phyloP scores from a whole-genome alignment of 2,113 vertebrate genomes.

The Tringa solitaria region DNA sequence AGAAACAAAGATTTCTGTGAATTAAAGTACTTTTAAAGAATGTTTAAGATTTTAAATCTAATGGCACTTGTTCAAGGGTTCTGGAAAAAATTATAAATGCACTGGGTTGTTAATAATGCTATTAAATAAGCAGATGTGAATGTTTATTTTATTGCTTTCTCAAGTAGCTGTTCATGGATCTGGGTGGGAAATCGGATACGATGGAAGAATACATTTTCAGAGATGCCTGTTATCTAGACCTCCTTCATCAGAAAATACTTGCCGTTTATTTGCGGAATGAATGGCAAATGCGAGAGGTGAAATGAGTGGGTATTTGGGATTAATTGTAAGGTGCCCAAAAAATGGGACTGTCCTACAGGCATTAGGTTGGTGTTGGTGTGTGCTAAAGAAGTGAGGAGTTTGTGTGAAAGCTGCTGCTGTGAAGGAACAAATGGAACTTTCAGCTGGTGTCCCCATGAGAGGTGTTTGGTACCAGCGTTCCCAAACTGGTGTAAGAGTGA shows the following conservation, averaged over 20 bases:
- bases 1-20: slow-evolving; percentile 75
- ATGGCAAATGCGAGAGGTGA: not conserved
- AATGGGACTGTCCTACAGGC: rapidly evolving
- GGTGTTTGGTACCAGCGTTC: not conserved
- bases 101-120: slow-evolving; percentile 41
- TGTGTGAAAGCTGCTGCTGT: not conserved
- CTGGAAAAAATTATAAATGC: slow-evolving; percentile 31
- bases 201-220: not conserved
- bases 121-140: slow-evolving; percentile 55
- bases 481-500: rapidly evolving
- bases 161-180: slow-evolving; percentile 3
- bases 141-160: slow-evolving; percentile 43
- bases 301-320: not conserved
- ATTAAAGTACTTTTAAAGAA: slow-evolving; percentile 81
- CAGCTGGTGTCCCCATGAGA: rapidly evolving
- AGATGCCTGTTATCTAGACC: not conserved
- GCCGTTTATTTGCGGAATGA: not conserved
- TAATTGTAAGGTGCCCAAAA: not conserved
- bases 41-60: slow-evolving; percentile 69
- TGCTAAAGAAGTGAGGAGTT: not conserved
- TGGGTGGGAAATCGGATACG: not conserved
- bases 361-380: not conserved
- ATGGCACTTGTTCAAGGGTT: slow-evolving; percentile 66
- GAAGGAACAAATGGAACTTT: not conserved
- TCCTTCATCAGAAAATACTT: not conserved